A percentile compares a stretch with the other conserved stretches of the same genome.
Evolutionary conservation across 2,113 vertebrate genomes (phyloP).

Genomic region (Caretta caretta): DNA sequence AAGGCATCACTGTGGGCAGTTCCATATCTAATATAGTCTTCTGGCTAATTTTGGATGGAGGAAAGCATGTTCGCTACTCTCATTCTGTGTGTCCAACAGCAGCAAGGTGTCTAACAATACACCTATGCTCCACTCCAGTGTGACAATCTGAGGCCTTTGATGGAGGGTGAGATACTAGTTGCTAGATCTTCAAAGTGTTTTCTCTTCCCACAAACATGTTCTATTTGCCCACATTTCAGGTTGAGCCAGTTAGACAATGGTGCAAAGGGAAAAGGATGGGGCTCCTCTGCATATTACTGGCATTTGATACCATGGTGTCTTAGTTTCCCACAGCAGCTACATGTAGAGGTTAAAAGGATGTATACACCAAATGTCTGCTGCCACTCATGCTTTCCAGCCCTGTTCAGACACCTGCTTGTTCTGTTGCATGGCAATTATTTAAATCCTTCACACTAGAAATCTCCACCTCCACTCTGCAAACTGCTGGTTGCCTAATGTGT

Average conservation of each 20-base stretch:
- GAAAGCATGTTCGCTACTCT: background rate
- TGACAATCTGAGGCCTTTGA: background rate
- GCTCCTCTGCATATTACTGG: background rate
- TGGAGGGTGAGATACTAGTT: background rate
- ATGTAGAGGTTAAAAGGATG: conserved; percentile 3
- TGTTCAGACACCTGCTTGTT: conserved; percentile 35
- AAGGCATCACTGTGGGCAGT: background rate
- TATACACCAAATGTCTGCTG: background rate
- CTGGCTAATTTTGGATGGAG: background rate
- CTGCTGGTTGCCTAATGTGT: background rate
- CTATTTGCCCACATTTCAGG: background rate
- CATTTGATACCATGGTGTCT: background rate
- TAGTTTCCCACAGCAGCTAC: conserved; percentile 13
- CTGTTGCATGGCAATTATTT: conserved; percentile 21
- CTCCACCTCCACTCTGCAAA: conserved; percentile 3
- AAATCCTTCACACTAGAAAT: background rate
- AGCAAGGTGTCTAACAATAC: background rate
- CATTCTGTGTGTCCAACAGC: background rate
- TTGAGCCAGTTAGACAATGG: conserved; percentile 10
- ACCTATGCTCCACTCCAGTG: background rate
- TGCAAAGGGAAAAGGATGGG: background rate
- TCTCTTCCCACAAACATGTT: conserved; percentile 2
- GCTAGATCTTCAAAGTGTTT: background rate
- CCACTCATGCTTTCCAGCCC: background rate
- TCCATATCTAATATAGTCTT: background rate